Percentiles rank a stretch among this genome's conserved stretches.
phyloP scores from a whole-genome alignment of 1,140 invertebrate species.

The Pachypeltis micranthus region DNA sequence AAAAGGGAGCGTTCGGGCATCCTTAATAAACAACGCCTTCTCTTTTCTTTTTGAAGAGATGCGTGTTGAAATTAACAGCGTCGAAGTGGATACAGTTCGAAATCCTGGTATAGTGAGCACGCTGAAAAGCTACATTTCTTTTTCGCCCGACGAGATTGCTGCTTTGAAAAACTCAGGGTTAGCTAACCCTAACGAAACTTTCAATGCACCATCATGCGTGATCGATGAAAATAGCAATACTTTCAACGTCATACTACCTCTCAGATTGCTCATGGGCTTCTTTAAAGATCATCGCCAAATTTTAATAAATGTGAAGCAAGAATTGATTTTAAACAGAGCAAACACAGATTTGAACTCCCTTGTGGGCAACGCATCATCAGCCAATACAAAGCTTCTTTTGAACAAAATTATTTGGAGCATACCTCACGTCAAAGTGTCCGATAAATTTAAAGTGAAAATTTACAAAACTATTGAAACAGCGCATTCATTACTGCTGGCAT shows the following conservation, averaged over 20 bases:
- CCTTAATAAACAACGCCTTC: not conserved
- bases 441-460: no score
- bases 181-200: not conserved
- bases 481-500: no score
- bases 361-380: no score
- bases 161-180: no score
- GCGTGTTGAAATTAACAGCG: no score
- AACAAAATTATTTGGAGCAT: no score
- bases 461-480: no score
- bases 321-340: no score
- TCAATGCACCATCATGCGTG: not conserved
- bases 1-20: not conserved
- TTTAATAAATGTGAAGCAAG: no score
- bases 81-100: not conserved
- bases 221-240: not conserved
- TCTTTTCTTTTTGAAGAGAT: not conserved
- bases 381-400: no score
- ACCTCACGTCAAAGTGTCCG: no score
- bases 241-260: not conserved
- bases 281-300: not conserved
- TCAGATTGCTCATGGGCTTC: not conserved
- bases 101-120: not conserved
- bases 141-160: not conserved
- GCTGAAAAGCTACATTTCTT: not conserved
- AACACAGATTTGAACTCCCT: no score